A percentile compares a stretch with the other conserved stretches of the same genome.
These are phyloP conservation scores for Microcebus jonahi DNA, from an alignment of 2,113 vertebrate genomes.

Conservation along the genomic window DNA sequence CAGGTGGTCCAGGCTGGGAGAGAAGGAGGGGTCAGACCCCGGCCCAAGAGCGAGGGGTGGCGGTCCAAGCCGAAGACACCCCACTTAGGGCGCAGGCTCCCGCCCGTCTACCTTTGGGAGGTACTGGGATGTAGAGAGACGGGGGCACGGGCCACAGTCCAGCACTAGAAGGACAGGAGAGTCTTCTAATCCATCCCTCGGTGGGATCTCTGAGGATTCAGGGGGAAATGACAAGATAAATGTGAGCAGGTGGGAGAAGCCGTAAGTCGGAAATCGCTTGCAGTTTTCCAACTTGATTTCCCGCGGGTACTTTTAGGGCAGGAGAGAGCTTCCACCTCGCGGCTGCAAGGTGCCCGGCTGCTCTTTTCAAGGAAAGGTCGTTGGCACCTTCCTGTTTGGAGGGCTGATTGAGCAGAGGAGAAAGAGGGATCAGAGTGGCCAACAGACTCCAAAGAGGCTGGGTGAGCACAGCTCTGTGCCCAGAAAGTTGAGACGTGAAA, in stretches of 20 bases:
- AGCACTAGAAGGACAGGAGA: not conserved
- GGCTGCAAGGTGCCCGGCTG: not conserved
- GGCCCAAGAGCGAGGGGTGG: not conserved
- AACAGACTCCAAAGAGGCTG: not conserved
- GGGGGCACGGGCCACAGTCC: not conserved
- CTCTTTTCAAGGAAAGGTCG: not conserved
- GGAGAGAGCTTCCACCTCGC: not conserved
- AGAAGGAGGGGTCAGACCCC: accelerated
- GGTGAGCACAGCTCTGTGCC: not conserved
- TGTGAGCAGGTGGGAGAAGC: not conserved
- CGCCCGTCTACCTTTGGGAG: not conserved
- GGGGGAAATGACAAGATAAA: not conserved
- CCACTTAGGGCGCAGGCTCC: not conserved
- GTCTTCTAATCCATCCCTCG: not conserved
- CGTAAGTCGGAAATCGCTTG: not conserved
- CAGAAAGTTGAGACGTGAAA: not conserved
- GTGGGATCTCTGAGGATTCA: not conserved
- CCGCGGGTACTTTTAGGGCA: not conserved
- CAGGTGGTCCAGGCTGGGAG: not conserved
- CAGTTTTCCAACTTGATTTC: conserved; percentile 59
- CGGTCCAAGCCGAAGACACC: not conserved
- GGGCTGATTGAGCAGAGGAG: not conserved
- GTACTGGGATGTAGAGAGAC: not conserved
- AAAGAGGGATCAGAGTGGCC: not conserved
- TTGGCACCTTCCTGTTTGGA: not conserved